Conservation (phyloP, 2,797 vertebrate genomes). For the Morus bassanus region DNA sequence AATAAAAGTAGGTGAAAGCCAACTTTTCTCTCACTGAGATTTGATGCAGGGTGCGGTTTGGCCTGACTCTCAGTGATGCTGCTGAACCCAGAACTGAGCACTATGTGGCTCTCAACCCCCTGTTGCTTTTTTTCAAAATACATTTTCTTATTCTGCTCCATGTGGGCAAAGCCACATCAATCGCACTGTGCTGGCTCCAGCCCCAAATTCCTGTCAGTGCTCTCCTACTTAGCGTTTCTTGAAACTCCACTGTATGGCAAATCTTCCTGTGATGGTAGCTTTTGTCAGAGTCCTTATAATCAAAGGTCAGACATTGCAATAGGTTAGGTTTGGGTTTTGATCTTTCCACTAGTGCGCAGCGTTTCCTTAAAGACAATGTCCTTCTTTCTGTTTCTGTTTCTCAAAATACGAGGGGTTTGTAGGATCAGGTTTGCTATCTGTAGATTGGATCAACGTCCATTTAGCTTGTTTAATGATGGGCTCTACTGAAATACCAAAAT, state of each 20-base stretch:
- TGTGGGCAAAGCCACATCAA: neutral
- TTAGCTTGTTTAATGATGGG: neutral
- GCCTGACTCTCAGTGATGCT: neutral
- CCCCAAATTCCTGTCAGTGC: neutral
- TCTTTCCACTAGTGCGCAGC: neutral
- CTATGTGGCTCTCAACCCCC: neutral
- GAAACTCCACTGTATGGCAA: neutral
- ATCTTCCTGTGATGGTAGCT: neutral
- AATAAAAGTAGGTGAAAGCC: neutral
- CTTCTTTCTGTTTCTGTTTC: neutral
- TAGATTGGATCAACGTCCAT: neutral
- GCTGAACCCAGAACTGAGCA: neutral
- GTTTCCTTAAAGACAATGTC: neutral
- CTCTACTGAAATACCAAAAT: neutral
- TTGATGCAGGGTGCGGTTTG: neutral
- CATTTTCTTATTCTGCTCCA: neutral
- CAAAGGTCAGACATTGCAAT: neutral
- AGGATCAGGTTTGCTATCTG: neutral
- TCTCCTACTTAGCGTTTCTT: neutral
- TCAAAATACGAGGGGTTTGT: neutral
- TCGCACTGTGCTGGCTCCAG: neutral
- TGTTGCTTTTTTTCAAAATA: neutral
- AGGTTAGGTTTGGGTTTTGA: neutral
- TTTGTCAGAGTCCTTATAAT: neutral
- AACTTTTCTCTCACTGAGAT: neutral